phyloP scores from a whole-genome alignment of 2,888 invertebrate species.

The Cataglyphis altisquamis region DNA sequence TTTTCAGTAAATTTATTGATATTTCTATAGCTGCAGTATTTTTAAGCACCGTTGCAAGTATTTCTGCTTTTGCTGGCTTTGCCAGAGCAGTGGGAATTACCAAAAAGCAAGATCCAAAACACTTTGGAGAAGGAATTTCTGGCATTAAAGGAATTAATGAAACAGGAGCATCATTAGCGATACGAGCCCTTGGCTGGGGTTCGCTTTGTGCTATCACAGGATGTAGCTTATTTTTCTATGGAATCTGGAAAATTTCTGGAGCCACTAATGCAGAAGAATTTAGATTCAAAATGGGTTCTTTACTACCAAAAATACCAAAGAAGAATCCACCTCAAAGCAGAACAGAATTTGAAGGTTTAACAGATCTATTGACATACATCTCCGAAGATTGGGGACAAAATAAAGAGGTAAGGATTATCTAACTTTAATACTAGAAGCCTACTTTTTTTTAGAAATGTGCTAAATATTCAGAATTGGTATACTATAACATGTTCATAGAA shows the following conservation, averaged over 20 bases:
- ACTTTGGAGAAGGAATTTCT: constrained; percentile 91
- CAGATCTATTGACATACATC: constrained; percentile 93
- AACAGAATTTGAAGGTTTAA: constrained; percentile 94
- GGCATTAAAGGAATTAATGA: constrained; percentile 90
- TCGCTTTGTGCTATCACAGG: constrained; percentile 95
- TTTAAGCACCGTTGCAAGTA: constrained; percentile 91
- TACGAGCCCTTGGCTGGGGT: constrained; percentile 95
- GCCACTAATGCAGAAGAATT: constrained; percentile 95
- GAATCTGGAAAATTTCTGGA: constrained; percentile 95
- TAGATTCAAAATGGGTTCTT: constrained; percentile 92
- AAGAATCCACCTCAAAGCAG: constrained; percentile 93
- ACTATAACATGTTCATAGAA: not conserved
- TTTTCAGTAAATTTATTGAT: constrained; percentile 24
- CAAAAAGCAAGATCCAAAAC: constrained; percentile 93
- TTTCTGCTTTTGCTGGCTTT: constrained; percentile 94
- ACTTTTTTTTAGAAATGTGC: not conserved
- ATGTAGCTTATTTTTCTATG: constrained; percentile 93
- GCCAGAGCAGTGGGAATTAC: constrained; percentile 92
- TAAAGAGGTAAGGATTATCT: constrained; percentile 45
- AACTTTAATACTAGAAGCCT: not conserved
- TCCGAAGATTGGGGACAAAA: constrained; percentile 82
- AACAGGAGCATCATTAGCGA: constrained; percentile 92
- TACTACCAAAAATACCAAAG: constrained; percentile 92
- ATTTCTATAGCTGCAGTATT: constrained; percentile 89
- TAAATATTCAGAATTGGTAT: not conserved